Evolutionary conservation across 2,113 vertebrate genomes (phyloP), one percentile per base, ranked within the genome.

Genomic region (Psittacula cyanocephala): DNA sequence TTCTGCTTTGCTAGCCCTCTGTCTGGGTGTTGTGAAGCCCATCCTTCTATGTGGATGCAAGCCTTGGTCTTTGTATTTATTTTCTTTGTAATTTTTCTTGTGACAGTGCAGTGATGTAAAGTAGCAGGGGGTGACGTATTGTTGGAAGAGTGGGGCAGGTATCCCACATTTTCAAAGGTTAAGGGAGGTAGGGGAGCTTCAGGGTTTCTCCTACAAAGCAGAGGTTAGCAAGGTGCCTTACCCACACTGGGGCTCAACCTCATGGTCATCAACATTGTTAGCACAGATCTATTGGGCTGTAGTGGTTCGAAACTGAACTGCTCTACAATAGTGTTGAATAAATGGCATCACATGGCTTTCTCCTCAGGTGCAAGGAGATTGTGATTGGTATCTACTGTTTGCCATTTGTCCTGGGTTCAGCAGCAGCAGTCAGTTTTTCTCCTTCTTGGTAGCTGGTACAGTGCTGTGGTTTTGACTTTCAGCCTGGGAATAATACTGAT

Each of bases 221-320:
- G 65, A 71, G 27, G 24, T 81, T 50, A 78, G 55, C 46, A 81
- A 78, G 28, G 44, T 86, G 18, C 46, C 25, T 57, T 49, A 46
- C 22, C 35, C 43, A 8, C 33, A 17, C 22, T 13, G 47, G 10
- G 2, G 41, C 28, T 59, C n/a, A 67, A 5, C 10, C 31, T 63
- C 0, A 0, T 8, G 2, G 47, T 64, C 33, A 43, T 53, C 16
- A 39, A 19, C 84, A 57, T 33, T 3, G 0, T 35, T 55, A 70
- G 13, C 49, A 10, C n/a, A 55, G 31, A 57, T 52, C 25, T 83
- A 2, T 12, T 70, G 55, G 29, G 13, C 29, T 53, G 11, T 70
- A 8, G 17, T 44, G 27, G 35, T 37, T 33, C 43, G 20, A 55
- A 84, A 79, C 23, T 8, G 17, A 64, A 35, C 37, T 74, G 44